Percentiles rank a stretch among this genome's conserved stretches.
phyloP scores from a whole-genome alignment of 2,797 vertebrate genomes.

The Chromobotia macracanthus region DNA sequence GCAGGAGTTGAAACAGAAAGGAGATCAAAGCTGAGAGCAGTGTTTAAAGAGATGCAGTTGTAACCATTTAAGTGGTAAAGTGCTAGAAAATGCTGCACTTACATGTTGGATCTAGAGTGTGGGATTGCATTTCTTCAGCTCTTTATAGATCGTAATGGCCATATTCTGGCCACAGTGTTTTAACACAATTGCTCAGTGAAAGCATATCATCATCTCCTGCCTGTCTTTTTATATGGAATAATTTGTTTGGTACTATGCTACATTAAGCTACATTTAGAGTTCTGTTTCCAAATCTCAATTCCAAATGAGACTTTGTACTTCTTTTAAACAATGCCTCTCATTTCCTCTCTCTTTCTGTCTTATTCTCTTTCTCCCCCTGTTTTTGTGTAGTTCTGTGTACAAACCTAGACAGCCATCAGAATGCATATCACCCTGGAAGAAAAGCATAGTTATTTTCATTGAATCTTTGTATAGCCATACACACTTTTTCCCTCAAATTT shows the following conservation, averaged over 20 bases:
- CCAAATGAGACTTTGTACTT: slow-evolving; percentile 17
- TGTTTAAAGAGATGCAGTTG: slow-evolving; percentile 65
- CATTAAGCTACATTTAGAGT: slow-evolving; percentile 30
- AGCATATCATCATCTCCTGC: slow-evolving; percentile 51
- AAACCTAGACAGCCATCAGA: neutral
- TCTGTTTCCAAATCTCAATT: slow-evolving; percentile 29
- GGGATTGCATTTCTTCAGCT: slow-evolving; percentile 61
- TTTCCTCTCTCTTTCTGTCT: neutral
- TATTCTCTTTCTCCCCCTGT: neutral
- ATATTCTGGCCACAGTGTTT: slow-evolving; percentile 61
- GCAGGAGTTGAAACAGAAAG: slow-evolving; percentile 53
- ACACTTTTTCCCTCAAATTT: neutral
- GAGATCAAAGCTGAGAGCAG: slow-evolving; percentile 61
- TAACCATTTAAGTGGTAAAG: slow-evolving; percentile 70
- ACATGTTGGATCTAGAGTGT: slow-evolving; percentile 66
- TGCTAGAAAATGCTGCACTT: slow-evolving; percentile 65
- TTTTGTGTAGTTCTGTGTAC: neutral
- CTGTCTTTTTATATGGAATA: slow-evolving; percentile 45
- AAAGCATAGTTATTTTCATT: neutral
- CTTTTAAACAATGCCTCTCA: slow-evolving; percentile 6
- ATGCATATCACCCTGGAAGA: slow-evolving; percentile 3
- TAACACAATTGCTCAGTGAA: slow-evolving; percentile 62
- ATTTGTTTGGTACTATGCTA: slow-evolving; percentile 24
- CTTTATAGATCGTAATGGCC: slow-evolving; percentile 36
- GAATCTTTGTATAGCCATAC: neutral